Evolutionary conservation across 2,113 vertebrate genomes (phyloP).

Genomic region (Dolichotis patagonum): DNA sequence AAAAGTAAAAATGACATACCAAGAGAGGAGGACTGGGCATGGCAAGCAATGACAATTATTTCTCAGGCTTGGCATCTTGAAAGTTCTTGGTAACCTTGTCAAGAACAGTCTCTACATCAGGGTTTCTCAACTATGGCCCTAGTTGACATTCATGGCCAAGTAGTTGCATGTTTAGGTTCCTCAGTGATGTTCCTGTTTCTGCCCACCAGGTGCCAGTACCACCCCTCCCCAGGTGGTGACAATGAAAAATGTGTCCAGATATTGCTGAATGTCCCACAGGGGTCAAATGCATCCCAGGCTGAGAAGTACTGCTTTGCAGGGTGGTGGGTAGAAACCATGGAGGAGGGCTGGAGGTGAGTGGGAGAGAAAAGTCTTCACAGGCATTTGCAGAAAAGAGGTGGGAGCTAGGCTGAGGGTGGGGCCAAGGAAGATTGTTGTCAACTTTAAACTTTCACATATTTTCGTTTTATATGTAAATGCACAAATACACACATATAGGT

Average conservation of each 20-base stretch:
- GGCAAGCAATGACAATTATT: accelerated
- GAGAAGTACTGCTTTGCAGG: background rate
- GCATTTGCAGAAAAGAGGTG: background rate
- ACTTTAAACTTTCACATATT: background rate
- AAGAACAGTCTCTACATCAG: background rate
- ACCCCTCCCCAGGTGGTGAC: background rate
- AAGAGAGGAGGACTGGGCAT: background rate
- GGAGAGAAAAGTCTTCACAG: background rate
- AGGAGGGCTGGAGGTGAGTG: background rate
- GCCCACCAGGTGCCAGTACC: background rate
- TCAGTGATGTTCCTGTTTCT: background rate
- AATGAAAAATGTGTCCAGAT: background rate
- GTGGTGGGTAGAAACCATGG: background rate
- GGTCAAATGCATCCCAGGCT: background rate
- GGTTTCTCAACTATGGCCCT: background rate
- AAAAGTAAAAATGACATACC: background rate
- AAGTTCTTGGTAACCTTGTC: background rate
- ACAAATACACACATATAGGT: background rate
- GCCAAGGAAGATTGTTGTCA: background rate
- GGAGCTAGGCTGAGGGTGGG: background rate
- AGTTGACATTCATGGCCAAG: accelerated
- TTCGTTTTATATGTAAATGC: background rate
- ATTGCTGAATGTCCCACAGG: background rate
- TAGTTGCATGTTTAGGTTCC: background rate
- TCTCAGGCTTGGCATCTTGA: background rate